Conservation (phyloP, 2,797 vertebrate genomes). For the Oryzias dopingdopingensis region DNA sequence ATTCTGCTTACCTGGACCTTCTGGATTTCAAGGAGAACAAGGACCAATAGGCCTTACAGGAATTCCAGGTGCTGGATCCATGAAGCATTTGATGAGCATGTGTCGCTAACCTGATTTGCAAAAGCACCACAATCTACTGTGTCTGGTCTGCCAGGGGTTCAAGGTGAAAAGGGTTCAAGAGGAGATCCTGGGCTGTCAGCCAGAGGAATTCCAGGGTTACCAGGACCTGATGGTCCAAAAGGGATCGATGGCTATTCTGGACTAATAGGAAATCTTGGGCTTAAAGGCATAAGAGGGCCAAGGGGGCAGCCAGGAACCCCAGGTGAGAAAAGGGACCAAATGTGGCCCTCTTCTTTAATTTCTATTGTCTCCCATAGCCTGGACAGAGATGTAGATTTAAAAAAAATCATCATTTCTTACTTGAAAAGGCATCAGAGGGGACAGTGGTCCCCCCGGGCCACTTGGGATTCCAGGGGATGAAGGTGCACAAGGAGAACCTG, state of each 20-base stretch:
- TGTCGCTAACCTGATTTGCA: not conserved
- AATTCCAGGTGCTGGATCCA: slow-evolving; percentile 56
- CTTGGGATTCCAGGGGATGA: slow-evolving; percentile 49
- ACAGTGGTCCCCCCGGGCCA: slow-evolving; percentile 42
- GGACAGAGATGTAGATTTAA: too few relatives aligned
- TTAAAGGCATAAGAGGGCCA: slow-evolving; percentile 50
- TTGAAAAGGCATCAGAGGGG: slow-evolving; percentile 41
- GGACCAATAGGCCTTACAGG: slow-evolving; percentile 63
- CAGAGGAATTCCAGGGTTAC: slow-evolving; percentile 57
- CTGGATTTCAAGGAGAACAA: slow-evolving; percentile 52
- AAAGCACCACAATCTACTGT: not conserved
- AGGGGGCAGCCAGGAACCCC: slow-evolving; percentile 50
- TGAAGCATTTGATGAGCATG: not conserved
- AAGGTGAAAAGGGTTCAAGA: slow-evolving; percentile 57
- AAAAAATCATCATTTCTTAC: too few relatives aligned
- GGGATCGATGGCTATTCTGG: slow-evolving; percentile 51
- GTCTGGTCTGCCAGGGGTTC: slow-evolving; percentile 47
- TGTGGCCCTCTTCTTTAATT: too few relatives aligned
- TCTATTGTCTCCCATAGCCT: too few relatives aligned
- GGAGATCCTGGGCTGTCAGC: slow-evolving; percentile 61
- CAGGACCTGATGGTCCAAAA: too few relatives aligned
- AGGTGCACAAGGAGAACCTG: slow-evolving; percentile 56
- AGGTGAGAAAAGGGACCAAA: slow-evolving; percentile 35
- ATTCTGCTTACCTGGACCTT: slow-evolving; percentile 36
- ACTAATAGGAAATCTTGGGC: slow-evolving; percentile 42